Percentiles rank a stretch among this genome's conserved stretches.
These are phyloP conservation scores for Brachynemurus nebulosus DNA, from an alignment of 2,888 invertebrate species.

Conservation along the genomic window DNA sequence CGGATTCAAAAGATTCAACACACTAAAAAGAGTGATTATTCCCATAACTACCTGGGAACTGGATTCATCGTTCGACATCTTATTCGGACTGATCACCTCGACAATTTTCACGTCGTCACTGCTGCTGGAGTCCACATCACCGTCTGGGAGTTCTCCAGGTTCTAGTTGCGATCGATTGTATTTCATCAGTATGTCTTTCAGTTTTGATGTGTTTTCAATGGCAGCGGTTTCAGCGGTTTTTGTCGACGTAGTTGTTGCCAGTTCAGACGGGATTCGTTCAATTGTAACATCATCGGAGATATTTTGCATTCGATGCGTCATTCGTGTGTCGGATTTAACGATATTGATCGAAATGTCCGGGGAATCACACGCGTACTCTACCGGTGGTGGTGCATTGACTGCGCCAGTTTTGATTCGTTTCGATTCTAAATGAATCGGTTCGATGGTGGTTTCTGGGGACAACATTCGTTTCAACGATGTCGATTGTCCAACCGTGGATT, in stretches of 20 bases:
- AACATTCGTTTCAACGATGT: slow-evolving; percentile 6
- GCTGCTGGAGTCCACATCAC: slow-evolving; percentile 12
- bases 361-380: slow-evolving; percentile 11
- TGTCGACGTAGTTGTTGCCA: slow-evolving; percentile 7
- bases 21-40: too few relatives aligned
- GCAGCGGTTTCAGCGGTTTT: slow-evolving; percentile 13
- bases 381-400: slow-evolving; percentile 6
- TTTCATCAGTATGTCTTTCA: slow-evolving; percentile 17
- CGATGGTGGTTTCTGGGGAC: slow-evolving; percentile 5
- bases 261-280: slow-evolving; percentile 7
- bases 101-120: slow-evolving; percentile 20
- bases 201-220: slow-evolving; percentile 16
- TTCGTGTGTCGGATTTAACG: slow-evolving; percentile 7
- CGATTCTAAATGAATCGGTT: not conserved
- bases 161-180: slow-evolving; percentile 13
- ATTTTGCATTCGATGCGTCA: slow-evolving; percentile 6
- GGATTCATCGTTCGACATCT: slow-evolving; percentile 13
- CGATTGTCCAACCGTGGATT: not conserved
- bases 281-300: slow-evolving; percentile 14
- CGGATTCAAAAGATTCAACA: too few relatives aligned
- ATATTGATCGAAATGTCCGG: slow-evolving; percentile 13
- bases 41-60: slow-evolving; percentile 27
- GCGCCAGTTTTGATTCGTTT: slow-evolving; percentile 6
- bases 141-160: slow-evolving; percentile 4
- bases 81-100: slow-evolving; percentile 15